phyloP scores from a whole-genome alignment of 2,797 vertebrate species.

The Allobates femoralis region DNA sequence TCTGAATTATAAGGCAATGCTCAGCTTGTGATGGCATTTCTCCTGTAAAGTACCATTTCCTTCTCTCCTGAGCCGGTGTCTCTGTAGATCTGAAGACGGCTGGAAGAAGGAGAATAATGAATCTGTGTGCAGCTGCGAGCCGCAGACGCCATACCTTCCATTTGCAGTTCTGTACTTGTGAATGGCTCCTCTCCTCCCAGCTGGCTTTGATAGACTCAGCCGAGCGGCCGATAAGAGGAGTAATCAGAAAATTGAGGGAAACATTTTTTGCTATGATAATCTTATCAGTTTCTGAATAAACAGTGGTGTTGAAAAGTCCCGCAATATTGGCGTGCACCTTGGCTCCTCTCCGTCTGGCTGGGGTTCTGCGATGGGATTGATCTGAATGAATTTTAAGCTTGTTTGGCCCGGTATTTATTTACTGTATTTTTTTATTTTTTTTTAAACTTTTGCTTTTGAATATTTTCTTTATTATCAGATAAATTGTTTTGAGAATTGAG shows the following conservation, averaged over 20 bases:
- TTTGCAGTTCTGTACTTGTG: slow-evolving; percentile 69
- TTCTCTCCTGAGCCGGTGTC: slow-evolving; percentile 25
- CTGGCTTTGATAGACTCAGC: slow-evolving; percentile 73
- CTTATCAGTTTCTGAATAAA: slow-evolving; percentile 72
- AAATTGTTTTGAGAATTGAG: neutral
- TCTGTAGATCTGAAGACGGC: neutral
- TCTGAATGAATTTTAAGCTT: neutral
- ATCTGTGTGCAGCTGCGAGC: slow-evolving; percentile 64
- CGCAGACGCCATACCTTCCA: slow-evolving; percentile 65
- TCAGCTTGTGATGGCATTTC: slow-evolving; percentile 22
- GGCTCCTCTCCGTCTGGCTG: slow-evolving; percentile 33
- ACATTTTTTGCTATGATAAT: slow-evolving; percentile 74
- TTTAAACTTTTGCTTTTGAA: neutral
- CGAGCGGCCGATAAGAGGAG: slow-evolving; percentile 67
- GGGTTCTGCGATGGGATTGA: slow-evolving; percentile 30
- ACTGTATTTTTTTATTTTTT: neutral
- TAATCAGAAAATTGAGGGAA: slow-evolving; percentile 78
- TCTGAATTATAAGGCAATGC: neutral
- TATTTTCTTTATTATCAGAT: neutral
- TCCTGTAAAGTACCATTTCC: slow-evolving; percentile 15
- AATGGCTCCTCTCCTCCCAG: slow-evolving; percentile 69
- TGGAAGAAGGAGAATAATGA: slow-evolving; percentile 59
- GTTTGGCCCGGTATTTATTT: neutral
- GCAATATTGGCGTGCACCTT: slow-evolving; percentile 38
- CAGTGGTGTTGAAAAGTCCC: slow-evolving; percentile 66